These are phyloP conservation scores for Drosophila phalerata DNA, from an alignment of 2,888 invertebrate species.

Conservation along the genomic window DNA sequence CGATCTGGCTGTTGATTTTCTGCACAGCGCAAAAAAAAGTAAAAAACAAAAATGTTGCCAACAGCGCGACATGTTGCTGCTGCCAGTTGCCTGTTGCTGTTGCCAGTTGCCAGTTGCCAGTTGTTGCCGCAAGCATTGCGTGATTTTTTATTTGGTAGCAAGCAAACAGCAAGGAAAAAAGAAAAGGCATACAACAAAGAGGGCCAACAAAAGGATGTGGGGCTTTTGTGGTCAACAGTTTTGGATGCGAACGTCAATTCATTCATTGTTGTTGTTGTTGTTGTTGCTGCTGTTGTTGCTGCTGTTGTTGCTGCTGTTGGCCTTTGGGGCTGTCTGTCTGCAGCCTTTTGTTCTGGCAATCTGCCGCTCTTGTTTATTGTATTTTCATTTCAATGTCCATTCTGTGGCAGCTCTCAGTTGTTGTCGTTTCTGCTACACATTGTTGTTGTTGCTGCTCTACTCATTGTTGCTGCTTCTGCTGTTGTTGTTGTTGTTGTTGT, in stretches of 20 bases:
- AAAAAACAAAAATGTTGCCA: conserved; percentile 24
- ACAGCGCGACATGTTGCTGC: conserved; percentile 55
- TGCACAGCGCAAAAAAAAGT: conserved; percentile 24
- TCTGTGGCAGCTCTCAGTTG: conserved; percentile 38
- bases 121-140: conserved; percentile 56
- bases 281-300: conserved; percentile 29
- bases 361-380: conserved; percentile 68
- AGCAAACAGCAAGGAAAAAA: conserved; percentile 60
- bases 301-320: conserved; percentile 32
- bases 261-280: conserved; percentile 46
- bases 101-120: conserved; percentile 25
- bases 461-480: conserved; percentile 14
- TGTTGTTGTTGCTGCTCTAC: background rate
- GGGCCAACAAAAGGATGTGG: conserved; percentile 72
- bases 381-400: conserved; percentile 77
- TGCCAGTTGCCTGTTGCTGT: background rate
- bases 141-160: conserved; percentile 77
- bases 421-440: background rate
- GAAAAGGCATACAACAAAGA: conserved; percentile 39
- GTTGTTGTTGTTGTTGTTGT: background rate
- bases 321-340: conserved; percentile 53
- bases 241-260: conserved; percentile 33
- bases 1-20: conserved; percentile 81
- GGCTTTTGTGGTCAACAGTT: conserved; percentile 57
- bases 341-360: conserved; percentile 59